Evolutionary conservation across 2,888 invertebrate genomes (phyloP), one percentile per base, ranked within the genome.

Genomic region (Endotricha flammealis): DNA sequence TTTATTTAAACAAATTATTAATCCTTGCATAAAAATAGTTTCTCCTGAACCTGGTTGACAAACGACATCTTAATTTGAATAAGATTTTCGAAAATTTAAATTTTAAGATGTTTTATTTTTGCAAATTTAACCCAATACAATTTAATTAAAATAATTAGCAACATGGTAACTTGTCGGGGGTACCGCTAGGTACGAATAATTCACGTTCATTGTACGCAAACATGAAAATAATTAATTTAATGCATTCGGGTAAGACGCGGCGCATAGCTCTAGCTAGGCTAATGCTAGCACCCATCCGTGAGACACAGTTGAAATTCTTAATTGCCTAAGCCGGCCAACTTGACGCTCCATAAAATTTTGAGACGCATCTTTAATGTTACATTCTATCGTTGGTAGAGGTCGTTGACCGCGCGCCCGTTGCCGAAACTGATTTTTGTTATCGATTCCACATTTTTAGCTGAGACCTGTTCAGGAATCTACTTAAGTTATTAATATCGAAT

Each of bases 261-360:
- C 58, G 51, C 59, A 54, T 48, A 38, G 41, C 36, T 43, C 39
- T 40, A 44, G 39, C 39, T 40, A 44, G 39, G 44, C 39, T 44
- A 51, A n/a, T 20, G 50, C 42, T 46, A 51, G 53, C 67, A 68
- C 40, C 69, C 71, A 74, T 73, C 75, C 77, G 69, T 75, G 73
- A 51, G 51, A 61, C 58, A 57, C 61, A 63, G 64, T 69, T 69
- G 64, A 64, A 68, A 65, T 57, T 74, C 62, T 76, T 83, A 80
- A 82, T 82, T 81, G 65, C 66, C 49, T 45, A 52, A 50, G 52
- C 53, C 50, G 48, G 50, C 50, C 54, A 57, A 59, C 77, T 81
- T 78, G 76, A 75, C 80, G 83, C 68, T 78, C 75, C 77, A 82
- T 83, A 82, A 83, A 82, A 71, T 74, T 34, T 76, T 72, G 46